Conservation (phyloP, 2,797 vertebrate species). For the Rhinichthys osculus region DNA sequence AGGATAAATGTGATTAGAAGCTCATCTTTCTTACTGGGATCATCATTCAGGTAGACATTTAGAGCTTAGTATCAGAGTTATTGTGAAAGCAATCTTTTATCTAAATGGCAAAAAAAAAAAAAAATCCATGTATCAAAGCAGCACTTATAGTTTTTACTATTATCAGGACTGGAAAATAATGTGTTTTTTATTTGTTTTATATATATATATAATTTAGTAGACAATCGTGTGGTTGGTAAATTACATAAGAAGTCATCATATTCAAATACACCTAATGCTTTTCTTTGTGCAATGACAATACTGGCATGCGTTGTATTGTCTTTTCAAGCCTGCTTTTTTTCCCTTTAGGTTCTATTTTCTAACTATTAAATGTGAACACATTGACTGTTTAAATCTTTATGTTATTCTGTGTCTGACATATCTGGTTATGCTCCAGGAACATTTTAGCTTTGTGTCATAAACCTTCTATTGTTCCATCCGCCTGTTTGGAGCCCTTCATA, state of each 20-base stretch:
- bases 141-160: slow-evolving; percentile 33
- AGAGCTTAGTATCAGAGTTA: slow-evolving; percentile 21
- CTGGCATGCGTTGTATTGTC: slow-evolving; percentile 48
- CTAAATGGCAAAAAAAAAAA: slow-evolving; percentile 2
- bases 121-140: slow-evolving; percentile 29
- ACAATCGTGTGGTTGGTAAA: slow-evolving; percentile 74
- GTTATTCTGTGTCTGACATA: slow-evolving; percentile 47
- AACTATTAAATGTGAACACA: slow-evolving; percentile 54
- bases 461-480: slow-evolving; percentile 15
- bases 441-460: slow-evolving; percentile 31
- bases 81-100: slow-evolving; percentile 48
- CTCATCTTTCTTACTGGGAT: slow-evolving; percentile 8
- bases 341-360: slow-evolving; percentile 58
- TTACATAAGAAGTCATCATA: slow-evolving; percentile 62
- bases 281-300: slow-evolving; percentile 30
- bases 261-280: slow-evolving; percentile 53
- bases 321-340: slow-evolving; percentile 56
- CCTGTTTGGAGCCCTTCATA: slow-evolving; percentile 31
- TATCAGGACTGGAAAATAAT: slow-evolving; percentile 56
- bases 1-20: slow-evolving; percentile 22
- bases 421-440: slow-evolving; percentile 28
- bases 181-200: slow-evolving; percentile 54
- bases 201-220: slow-evolving; percentile 60
- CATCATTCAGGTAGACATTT: slow-evolving; percentile 3
- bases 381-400: slow-evolving; percentile 57